phyloP scores from a whole-genome alignment of 2,797 vertebrate species.

The Eutrigla gurnardus region DNA sequence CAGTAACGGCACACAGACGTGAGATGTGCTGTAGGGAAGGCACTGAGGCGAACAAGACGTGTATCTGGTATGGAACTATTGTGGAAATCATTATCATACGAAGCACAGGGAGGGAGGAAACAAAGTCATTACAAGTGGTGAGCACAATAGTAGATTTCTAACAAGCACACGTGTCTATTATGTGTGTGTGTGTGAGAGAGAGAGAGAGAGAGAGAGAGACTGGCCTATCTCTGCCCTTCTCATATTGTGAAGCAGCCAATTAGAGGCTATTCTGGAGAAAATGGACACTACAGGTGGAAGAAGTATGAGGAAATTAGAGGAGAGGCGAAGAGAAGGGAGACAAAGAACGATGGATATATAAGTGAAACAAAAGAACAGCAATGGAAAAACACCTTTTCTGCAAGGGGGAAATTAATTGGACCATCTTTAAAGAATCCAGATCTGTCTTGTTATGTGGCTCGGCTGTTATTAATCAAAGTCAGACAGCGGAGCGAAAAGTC shows the following conservation, averaged over 20 bases:
- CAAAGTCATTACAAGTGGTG: constrained; percentile 25
- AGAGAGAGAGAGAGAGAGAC: not conserved
- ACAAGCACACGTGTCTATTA: constrained; percentile 16
- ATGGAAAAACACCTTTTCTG: constrained; percentile 12
- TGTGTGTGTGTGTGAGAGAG: constrained; percentile 13
- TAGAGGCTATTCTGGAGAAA: constrained; percentile 48
- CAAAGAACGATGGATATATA: constrained; percentile 1
- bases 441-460: constrained; percentile 27
- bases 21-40: not conserved
- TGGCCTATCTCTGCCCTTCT: constrained; percentile 27
- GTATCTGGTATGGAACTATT: constrained; percentile 8
- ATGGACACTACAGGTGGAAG: constrained; percentile 39
- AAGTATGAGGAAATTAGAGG: constrained; percentile 33
- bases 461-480: constrained; percentile 54
- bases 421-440: constrained; percentile 39
- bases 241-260: constrained; percentile 48
- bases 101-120: constrained; percentile 10
- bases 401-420: constrained; percentile 49
- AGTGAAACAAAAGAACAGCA: constrained; percentile 24
- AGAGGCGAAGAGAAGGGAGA: constrained; percentile 9
- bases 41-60: constrained; percentile 14
- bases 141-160: constrained; percentile 29
- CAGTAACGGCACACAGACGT: not conserved
- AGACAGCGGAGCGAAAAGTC: constrained; percentile 47
- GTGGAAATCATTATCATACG: not conserved